These are phyloP conservation scores for Centroberyx gerrardi DNA, from an alignment of 2,797 vertebrate genomes.

Conservation along the genomic window DNA sequence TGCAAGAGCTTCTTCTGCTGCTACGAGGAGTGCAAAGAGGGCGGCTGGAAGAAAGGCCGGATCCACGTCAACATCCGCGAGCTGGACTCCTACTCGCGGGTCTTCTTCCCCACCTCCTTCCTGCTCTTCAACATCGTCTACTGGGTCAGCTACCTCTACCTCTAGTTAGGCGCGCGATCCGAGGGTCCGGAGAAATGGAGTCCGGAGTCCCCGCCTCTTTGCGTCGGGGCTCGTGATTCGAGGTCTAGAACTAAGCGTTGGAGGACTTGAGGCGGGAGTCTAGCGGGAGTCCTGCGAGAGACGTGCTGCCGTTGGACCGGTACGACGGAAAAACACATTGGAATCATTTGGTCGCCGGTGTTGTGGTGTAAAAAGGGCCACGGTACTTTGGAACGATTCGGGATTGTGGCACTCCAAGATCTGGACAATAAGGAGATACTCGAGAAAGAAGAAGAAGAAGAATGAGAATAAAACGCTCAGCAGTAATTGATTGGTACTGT, in stretches of 20 bases:
- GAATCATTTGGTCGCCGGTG: background rate
- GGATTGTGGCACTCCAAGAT: background rate
- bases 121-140: slow-evolving; percentile 98
- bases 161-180: slow-evolving; percentile 82
- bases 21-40: slow-evolving; percentile 95
- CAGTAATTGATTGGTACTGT: slow-evolving; percentile 11
- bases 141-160: slow-evolving; percentile 99
- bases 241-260: slow-evolving; percentile 34
- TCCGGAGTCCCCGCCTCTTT: slow-evolving; percentile 13
- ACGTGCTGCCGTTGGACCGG: slow-evolving; percentile 22
- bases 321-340: background rate
- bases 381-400: slow-evolving; percentile 16
- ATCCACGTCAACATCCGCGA: slow-evolving; percentile 95
- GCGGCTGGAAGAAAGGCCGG: slow-evolving; percentile 93
- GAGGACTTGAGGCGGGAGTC: slow-evolving; percentile 24
- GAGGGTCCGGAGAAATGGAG: background rate
- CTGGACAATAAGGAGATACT: background rate
- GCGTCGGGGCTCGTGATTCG: slow-evolving; percentile 35
- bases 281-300: slow-evolving; percentile 12
- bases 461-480: slow-evolving; percentile 27
- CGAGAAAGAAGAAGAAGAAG: background rate
- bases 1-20: slow-evolving; percentile 99
- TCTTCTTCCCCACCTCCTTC: slow-evolving; percentile 98
- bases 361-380: slow-evolving; percentile 13
- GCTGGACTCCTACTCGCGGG: slow-evolving; percentile 95